Base-by-base conservation (phyloP, 2,113 vertebrate genomes). In the Conger conger region DNA sequence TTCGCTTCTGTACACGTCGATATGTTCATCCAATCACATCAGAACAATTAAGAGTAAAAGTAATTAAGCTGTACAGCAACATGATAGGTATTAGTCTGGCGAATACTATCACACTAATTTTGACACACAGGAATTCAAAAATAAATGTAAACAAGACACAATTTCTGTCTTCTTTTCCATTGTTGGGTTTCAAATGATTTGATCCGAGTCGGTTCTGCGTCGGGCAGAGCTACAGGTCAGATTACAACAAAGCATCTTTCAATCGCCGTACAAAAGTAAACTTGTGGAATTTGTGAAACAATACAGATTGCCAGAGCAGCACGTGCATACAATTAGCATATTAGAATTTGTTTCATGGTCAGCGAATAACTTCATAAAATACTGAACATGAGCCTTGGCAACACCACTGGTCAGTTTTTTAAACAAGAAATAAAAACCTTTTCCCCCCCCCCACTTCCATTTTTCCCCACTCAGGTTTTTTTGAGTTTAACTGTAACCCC, bases 1-100 rank as follows among this genome's bases (percentile, higher is more conserved):
- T 89, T 93, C 91, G 86, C 85, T 92, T 94, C 93, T 93, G 94
- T 91, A 92, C 90, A 92, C 92, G 87, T 92, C 94, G 86, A 79
- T 81, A 81, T 54, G 79, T 50, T 81, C 40, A 50, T 33, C 33
- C 79, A 81, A 33, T 53, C 45, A 50, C 68, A 63, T 23, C 57
- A 73, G 27, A 73, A 73, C 68, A 73, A 73, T 73, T 73, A 73
- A 73, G 57, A 33, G n/a, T 33, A 6, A 63, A 27, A 63, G 57
- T 23, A 73, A 73, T 73, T 33, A 73, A 73, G 68, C 68, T 73
- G 11, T 33, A 73, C 68, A 73, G 38, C n/a, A 54, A 81, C 79
- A 53, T 50, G 54, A 33, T 30, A n/a, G 0, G 9, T 6, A 27
- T 79, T 79, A 79, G 77, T 36, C 77, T 79, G 11, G 33, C 77